Base-by-base conservation (phyloP, 2,797 vertebrate genomes). In the Peromyscus aztecus region DNA sequence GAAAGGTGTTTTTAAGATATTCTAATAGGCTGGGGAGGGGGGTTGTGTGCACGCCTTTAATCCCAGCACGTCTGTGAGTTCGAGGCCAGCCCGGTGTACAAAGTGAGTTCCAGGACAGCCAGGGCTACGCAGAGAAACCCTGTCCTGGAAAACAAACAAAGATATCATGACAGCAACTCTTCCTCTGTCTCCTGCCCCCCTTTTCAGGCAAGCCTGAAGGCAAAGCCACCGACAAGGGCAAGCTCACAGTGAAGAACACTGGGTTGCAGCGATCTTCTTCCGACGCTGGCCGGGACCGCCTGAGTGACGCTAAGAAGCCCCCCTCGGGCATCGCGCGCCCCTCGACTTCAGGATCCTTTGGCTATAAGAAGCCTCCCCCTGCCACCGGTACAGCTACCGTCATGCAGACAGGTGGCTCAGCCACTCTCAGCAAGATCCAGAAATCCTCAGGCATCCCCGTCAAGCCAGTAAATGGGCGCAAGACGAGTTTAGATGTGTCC, bases 391-490 rank as follows among this genome's bases (percentile, higher is more conserved):
- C 99, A 0, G 99, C 99, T 94, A 99, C 99, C 0, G 99, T 99
- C 73, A 98, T 99, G 99, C 99, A 99, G 97, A 98, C 99, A 1
- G 99, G 99, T 21, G 97, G 98, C 78, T 99, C 99, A 0, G 98
- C 99, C 52, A 98, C 99, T 0, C 98, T 99, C 0, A 98, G 99
- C 84, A 99, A 99, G 98, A 98, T 98, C 95, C 99, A 99, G 97
- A 99, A 99, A 98, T 99, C 99, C 16, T 99, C 99, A 0, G 99
- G 99, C 88, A 99, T 99, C 96, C 99, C 99, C 0, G 99, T 99
- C 46, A 99, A 99, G 98, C 99, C 99, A 0, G 97, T 99, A 63
- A 98, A 98, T 0, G 99, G 99, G 23, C 99, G 99, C 10, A 99
- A 99, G 97, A 99, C 99, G 0, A 99, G 99, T 97, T 98, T 99